A percentile compares a stretch with the other conserved stretches of the same genome.
phyloP scores from a whole-genome alignment of 2,888 invertebrate species.

The Loripinus fragilis region DNA sequence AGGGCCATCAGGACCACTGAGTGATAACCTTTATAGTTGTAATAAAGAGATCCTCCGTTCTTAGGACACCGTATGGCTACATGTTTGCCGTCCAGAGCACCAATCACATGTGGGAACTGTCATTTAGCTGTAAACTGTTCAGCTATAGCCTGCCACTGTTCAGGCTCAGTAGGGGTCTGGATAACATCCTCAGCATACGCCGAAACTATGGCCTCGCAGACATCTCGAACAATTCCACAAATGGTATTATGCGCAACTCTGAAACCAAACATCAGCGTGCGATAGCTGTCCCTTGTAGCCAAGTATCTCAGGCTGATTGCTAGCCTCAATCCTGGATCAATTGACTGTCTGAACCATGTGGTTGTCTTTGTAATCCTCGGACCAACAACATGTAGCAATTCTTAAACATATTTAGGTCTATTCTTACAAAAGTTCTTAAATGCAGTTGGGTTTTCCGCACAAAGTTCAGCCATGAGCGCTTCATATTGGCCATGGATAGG shows the following conservation, averaged over 20 bases:
- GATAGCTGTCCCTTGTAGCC: constrained; percentile 15
- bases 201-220: constrained; percentile 33
- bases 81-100: constrained; percentile 54
- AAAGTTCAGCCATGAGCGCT: constrained; percentile 10
- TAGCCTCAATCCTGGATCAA: not conserved
- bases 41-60: constrained; percentile 46
- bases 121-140: constrained; percentile 30
- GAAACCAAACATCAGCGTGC: not conserved
- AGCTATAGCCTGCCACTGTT: constrained; percentile 22
- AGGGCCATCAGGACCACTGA: constrained; percentile 47
- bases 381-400: not conserved
- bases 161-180: constrained; percentile 29
- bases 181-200: constrained; percentile 38
- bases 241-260: constrained; percentile 24
- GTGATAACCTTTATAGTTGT: constrained; percentile 50
- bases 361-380: not conserved
- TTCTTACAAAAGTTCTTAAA: constrained; percentile 17
- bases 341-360: constrained; percentile 28
- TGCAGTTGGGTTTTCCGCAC: not conserved
- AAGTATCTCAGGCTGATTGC: not conserved
- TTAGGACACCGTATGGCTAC: constrained; percentile 36
- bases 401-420: not conserved
- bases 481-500: constrained; percentile 26
- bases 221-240: constrained; percentile 31
- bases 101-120: constrained; percentile 30